Evolutionary conservation across 2,888 invertebrate genomes (phyloP).

Genomic region (Celastrina argiolus): DNA sequence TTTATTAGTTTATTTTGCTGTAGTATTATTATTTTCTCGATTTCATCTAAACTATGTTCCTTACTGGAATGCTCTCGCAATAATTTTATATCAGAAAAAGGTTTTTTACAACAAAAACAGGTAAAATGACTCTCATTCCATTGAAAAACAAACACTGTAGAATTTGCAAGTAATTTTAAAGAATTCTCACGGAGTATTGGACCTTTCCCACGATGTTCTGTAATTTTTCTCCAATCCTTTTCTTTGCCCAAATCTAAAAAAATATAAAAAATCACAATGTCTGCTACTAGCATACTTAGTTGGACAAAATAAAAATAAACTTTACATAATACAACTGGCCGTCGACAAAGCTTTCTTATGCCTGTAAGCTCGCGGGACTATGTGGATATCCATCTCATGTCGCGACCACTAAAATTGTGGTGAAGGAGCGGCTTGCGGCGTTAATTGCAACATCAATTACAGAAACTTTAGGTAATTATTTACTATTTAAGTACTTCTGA

Average conservation of each 20-base stretch:
- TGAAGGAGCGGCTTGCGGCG: too few species aligned
- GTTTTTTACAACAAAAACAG: slow-evolving; percentile 63
- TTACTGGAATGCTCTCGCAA: slow-evolving; percentile 48
- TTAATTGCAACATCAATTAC: too few species aligned
- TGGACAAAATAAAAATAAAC: too few species aligned
- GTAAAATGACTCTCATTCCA: slow-evolving; percentile 62
- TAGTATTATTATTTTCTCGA: slow-evolving; percentile 55
- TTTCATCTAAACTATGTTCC: slow-evolving; percentile 46
- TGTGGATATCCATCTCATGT: too few species aligned
- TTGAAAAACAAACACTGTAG: slow-evolving; percentile 60
- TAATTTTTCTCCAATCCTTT: slow-evolving; percentile 44
- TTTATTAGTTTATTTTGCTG: slow-evolving; percentile 61
- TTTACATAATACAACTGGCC: too few species aligned
- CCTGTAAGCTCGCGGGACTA: too few species aligned
- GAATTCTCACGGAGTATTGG: slow-evolving; percentile 56
- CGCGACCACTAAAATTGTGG: too few species aligned
- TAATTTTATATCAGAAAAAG: slow-evolving; percentile 49
- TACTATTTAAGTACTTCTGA: too few species aligned
- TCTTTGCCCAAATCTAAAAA: slow-evolving; percentile 21
- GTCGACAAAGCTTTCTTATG: too few species aligned
- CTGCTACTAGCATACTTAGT: not conserved
- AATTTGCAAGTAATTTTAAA: slow-evolving; percentile 71
- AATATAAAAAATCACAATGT: slow-evolving; percentile 33
- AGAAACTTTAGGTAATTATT: too few species aligned
- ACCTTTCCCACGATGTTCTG: slow-evolving; percentile 50